Evolutionary conservation across 2,888 invertebrate species (phyloP).

Genomic region (Diaphora mendica): DNA sequence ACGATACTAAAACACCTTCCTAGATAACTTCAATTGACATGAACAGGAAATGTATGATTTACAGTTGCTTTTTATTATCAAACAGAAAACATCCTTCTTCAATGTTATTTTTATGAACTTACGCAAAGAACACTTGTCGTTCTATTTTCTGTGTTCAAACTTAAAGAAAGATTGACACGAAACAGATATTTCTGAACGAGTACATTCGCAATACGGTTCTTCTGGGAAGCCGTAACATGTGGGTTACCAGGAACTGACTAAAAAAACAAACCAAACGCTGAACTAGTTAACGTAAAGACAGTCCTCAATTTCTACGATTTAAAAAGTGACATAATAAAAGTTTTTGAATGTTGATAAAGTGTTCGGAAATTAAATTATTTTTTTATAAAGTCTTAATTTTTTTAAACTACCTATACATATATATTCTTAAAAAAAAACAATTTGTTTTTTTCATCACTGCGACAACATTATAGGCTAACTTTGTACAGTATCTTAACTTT

Average conservation of each 20-base stretch:
- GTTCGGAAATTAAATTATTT: no score
- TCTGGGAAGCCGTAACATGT: conserved; percentile 59
- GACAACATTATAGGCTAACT: no score
- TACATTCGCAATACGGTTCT: conserved; percentile 62
- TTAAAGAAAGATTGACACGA: conserved; percentile 33
- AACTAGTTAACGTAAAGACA: conserved; percentile 32
- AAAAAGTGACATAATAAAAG: neutral
- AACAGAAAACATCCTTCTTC: neutral
- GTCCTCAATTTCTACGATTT: neutral
- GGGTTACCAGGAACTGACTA: conserved; percentile 57
- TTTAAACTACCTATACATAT: no score
- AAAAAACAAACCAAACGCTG: conserved; percentile 50
- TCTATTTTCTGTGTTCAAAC: conserved; percentile 21
- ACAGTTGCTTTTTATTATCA: neutral
- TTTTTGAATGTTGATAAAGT: no score
- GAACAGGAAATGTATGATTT: neutral
- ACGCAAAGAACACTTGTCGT: neutral
- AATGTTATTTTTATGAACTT: neutral
- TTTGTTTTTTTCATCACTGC: neutral
- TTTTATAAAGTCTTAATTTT: no score
- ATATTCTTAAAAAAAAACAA: no score
- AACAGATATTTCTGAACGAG: conserved; percentile 54
- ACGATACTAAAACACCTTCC: neutral
- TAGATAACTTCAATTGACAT: neutral
- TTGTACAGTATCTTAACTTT: no score